Evolutionary conservation across 2,888 invertebrate genomes (phyloP), one percentile per base, ranked within the genome.

Genomic region (Furcula furcula): DNA sequence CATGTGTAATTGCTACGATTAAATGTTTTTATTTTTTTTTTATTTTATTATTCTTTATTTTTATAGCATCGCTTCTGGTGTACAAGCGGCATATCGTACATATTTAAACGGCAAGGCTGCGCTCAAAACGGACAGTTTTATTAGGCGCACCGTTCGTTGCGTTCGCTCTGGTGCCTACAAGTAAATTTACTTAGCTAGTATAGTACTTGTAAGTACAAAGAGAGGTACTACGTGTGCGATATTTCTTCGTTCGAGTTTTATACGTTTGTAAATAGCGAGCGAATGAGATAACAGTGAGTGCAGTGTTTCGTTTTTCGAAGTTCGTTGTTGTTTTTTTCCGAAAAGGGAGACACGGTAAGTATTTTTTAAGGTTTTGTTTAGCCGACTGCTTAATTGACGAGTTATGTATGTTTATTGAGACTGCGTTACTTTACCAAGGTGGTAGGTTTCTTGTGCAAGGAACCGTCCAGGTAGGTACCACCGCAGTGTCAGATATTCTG

Each of bases 71-170:
- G 21, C 29, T 29, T 11, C 1, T 2, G 20, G 9, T 20, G 13
- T 31, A 43, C 38, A 25, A 13, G 10, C 47, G 29, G 34, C 42
- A 31, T 20, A 30, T 29, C 2, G 40, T 9, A 27, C 15, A 50
- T 64, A 65, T 68, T 69, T 76, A 77, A 69, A 60, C 55, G 52
- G 69, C 69, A 73, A 75, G 77, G 71, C 59, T 73, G 66, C 33
- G 1, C 6, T 16, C 29, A 35, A 29, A 16, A 23, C 38, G 35
- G 29, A 52, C 74, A 79, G 81, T 82, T 35, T 44, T 25, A 39
- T 68, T 71, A 69, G 68, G 48, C 76, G 76, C 79, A 65, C 65
- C 50, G 40, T 3, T 9, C 32, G 58, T 55, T 55, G 76, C 72
- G 76, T 72, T 74, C 74, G 76, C 73, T n/a, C 52, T 27, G 31